Base-by-base conservation (phyloP, 2,888 invertebrate genomes). In the Drosophila meridionalis region DNA sequence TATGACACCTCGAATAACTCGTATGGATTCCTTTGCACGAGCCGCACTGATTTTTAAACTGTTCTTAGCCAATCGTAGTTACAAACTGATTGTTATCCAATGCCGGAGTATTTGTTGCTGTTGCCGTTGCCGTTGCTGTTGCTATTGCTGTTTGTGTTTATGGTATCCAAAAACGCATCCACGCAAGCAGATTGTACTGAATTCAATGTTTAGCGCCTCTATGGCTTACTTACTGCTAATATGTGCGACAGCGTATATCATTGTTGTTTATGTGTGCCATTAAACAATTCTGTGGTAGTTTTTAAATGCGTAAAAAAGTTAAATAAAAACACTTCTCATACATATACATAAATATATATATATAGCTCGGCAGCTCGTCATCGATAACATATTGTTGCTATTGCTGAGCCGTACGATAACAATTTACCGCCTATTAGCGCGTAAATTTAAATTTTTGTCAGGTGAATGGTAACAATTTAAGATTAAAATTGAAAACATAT, bases 291-390 rank as follows among this genome's bases (percentile, higher is more conserved):
- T 56, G 47, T 4, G 53, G 32, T 32, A 12, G 7, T 50, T 53
- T 38, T 45, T 50, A 58, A 76, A 73, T 67, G 61, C 77, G 73
- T 66, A 73, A 82, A 78, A 78, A 73, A 63, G 50, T 72, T 68
- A 74, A 83, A 83, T 80, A 87, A 83, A 83, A 82, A 85, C 83
- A 87, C 83, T 79, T 60, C 58, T 75, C 62, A 69, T 71, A 71
- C 65, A 71, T 68, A 84, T 58, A 68, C 75, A 76, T 34, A 36
- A 20, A 52, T 47, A 70, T 28, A 68, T 45, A 60, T 60, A 57
- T 47, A 47, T 67, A 68, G 52, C 48, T 66, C 42, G 63, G 70
- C 69, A 83, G 74, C 56, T 81, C 78, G 83, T 83, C 87, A 85
- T 87, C 87, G 85, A 83, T 83, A 76, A 63, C 60, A 62, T 56